A percentile compares a stretch with the other conserved stretches of the same genome.
Conservation (phyloP, 2,113 vertebrate species). For the Clarias batrachus region DNA sequence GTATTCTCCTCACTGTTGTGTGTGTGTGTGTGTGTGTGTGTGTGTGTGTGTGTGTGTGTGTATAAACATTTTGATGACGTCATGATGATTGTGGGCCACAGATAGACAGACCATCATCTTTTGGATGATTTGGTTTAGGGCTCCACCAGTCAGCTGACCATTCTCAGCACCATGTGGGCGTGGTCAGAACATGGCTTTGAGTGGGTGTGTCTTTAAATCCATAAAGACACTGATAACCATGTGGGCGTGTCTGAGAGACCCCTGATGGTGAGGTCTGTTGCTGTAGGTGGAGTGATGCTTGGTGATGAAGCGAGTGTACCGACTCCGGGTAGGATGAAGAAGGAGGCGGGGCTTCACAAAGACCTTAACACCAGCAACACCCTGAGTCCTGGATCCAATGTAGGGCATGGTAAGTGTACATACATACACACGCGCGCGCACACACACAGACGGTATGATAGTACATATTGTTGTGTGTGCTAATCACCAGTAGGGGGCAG, state of each 20-base stretch:
- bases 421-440: not conserved
- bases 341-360: conserved; percentile 83
- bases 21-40: not conserved
- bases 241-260: not conserved
- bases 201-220: not conserved
- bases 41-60: not conserved
- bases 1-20: not conserved
- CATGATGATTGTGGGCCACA: not conserved
- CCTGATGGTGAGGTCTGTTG: conserved; percentile 3
- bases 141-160: not conserved
- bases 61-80: not conserved
- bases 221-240: not conserved
- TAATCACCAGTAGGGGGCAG: not conserved
- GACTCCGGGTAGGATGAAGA: conserved; percentile 90
- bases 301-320: conserved; percentile 81
- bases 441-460: no score
- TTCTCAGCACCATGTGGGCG: no score
- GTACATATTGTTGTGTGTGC: not conserved
- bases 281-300: conserved; percentile 75
- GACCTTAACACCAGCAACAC: conserved; percentile 76
- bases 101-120: not conserved
- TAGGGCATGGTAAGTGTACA: conserved; percentile 81
- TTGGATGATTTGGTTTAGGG: not conserved
- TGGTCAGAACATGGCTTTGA: not conserved
- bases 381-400: conserved; percentile 81